phyloP scores from a whole-genome alignment of 2,797 vertebrate species.

The Pangasius krempfi region DNA sequence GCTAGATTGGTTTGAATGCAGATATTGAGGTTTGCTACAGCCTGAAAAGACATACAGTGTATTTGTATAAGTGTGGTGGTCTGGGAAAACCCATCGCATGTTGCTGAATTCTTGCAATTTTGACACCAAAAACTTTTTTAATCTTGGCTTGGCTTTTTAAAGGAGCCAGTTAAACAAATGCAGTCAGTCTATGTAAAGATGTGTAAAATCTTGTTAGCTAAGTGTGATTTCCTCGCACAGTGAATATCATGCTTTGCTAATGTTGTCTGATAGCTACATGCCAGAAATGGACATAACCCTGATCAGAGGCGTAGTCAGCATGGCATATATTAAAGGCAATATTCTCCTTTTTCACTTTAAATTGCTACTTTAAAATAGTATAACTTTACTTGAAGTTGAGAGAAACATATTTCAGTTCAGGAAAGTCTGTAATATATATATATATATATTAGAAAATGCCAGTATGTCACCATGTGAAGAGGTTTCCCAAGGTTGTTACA shows the following conservation, averaged over 20 bases:
- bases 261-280: too few relatives aligned
- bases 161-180: background rate
- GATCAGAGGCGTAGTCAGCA: background rate
- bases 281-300: too few relatives aligned
- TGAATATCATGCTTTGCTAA: too few relatives aligned
- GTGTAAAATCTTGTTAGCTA: too few relatives aligned
- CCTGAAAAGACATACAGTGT: background rate
- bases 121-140: background rate
- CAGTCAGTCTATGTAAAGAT: too few relatives aligned
- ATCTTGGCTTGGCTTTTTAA: background rate
- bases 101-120: background rate
- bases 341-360: background rate
- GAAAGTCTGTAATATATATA: too few relatives aligned
- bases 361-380: background rate
- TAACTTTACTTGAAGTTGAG: too few relatives aligned
- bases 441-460: background rate
- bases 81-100: background rate
- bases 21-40: background rate
- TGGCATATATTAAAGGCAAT: background rate
- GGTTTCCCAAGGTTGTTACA: background rate
- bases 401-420: too few relatives aligned
- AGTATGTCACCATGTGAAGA: background rate
- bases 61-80: background rate
- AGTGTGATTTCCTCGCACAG: background rate
- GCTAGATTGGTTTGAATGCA: background rate